A percentile compares a stretch with the other conserved stretches of the same genome.
Evolutionary conservation across 2,888 invertebrate species (phyloP).

Genomic region (Oxycera nigricornis): DNA sequence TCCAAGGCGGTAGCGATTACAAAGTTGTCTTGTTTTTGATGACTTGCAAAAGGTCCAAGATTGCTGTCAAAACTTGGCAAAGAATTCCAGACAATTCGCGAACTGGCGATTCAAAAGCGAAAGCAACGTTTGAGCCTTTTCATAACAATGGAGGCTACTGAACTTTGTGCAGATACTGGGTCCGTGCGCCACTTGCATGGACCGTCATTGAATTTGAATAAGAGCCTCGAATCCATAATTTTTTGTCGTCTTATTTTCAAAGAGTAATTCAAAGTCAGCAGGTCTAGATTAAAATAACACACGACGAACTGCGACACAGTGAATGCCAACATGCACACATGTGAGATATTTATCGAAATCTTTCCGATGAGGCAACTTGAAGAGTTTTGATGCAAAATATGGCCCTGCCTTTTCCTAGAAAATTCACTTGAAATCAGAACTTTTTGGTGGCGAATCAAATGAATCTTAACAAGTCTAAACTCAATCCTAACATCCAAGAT

Average conservation of each 20-base stretch:
- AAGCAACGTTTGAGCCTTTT: constrained; percentile 8
- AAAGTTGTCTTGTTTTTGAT: constrained; percentile 27
- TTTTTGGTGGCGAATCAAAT: no score
- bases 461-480: not conserved
- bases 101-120: constrained; percentile 17
- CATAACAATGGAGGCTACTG: constrained; percentile 1
- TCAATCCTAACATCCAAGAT: not conserved
- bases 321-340: no score
- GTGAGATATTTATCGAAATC: no score
- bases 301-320: not conserved
- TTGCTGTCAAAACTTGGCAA: constrained; percentile 22
- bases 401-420: no score
- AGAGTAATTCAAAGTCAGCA: not conserved
- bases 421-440: no score
- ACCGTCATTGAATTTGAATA: not conserved
- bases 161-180: constrained; percentile 4
- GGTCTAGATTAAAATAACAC: not conserved
- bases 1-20: constrained; percentile 23
- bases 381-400: no score
- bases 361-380: no score
- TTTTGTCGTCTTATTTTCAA: not conserved
- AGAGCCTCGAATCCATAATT: not conserved
- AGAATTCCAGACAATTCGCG: constrained; percentile 21
- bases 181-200: not conserved
- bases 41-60: constrained; percentile 12